Percentiles rank a stretch among this genome's conserved stretches.
phyloP scores from a whole-genome alignment of 1,140 invertebrate genomes.

The Acromyrmex heyeri region DNA sequence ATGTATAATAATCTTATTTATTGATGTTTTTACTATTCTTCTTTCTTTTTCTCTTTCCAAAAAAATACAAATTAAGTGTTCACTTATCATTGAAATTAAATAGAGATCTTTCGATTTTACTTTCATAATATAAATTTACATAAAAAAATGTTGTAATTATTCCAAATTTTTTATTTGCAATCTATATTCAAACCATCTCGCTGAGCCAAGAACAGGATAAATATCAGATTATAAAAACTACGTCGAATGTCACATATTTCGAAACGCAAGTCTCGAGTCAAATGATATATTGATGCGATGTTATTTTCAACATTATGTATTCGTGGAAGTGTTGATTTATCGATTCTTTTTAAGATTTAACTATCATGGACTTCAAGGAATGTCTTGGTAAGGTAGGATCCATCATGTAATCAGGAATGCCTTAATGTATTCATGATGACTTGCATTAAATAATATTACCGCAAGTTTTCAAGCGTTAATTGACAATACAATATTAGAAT shows the following conservation, averaged over 20 bases:
- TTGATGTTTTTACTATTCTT: neutral
- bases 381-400: neutral
- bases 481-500: neutral
- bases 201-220: neutral
- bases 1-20: neutral
- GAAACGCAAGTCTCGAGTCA: neutral
- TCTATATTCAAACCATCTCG: neutral
- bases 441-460: neutral
- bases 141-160: neutral
- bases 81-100: neutral
- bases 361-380: neutral
- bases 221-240: neutral
- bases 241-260: neutral
- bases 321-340: conserved; percentile 35
- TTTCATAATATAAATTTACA: neutral
- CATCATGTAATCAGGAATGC: neutral
- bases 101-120: neutral
- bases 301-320: conserved; percentile 33
- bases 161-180: neutral
- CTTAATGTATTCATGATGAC: neutral
- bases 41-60: too few species aligned
- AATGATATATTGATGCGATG: conserved; percentile 14
- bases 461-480: neutral
- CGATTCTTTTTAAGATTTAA: neutral
- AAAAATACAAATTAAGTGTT: conserved; percentile 16